Base-by-base conservation (phyloP, 92 coral and sea anemone species). In the Chrysogorgia sp. region DNA sequence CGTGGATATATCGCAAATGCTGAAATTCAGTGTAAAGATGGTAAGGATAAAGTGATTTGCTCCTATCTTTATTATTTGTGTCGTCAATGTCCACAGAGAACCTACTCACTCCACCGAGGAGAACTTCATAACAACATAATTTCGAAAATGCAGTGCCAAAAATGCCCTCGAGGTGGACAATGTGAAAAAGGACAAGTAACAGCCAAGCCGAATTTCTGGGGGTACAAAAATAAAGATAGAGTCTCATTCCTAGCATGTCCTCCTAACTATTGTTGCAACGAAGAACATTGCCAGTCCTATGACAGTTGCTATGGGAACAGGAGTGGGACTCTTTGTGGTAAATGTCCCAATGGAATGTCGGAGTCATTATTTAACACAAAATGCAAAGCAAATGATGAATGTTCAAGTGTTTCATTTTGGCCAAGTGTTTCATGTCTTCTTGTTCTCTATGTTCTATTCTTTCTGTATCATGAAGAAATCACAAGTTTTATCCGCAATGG, bases 281-380 rank as follows among this genome's bases (percentile, higher is more conserved):
- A 37, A 22, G 48, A 71, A 13, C 41, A 71, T 71, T 71, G 77
- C 62, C 34, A 31, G 22, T 43, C 40, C 8, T 71, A 48, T 31
- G 30, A 71, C 28, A 34, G 77, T 48, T 71, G 77, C 29, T 57
- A 71, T n/a, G 77, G 77, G 0, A 71, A 48, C 77, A 14, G 77
- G 49, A 71, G 61, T 32, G 77, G 77, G 1, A 49, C 77, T 55
- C 77, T 71, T 30, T 71, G 77, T 33, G 77, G 77, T 1, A 24
- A 40, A 3, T 71, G 77, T 30, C 37, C 77, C 15, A 13, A 10
- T 13, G 77, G 77, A 47, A 71, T 71, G 77, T 71, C 77, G 10
- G 77, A 71, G 1, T 15, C 60, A 21, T 34, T 71, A 24, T 71
- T 71, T 23, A 31, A 57, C 35, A 43, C 77, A 41, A 4, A 28